Base-by-base conservation (phyloP, 2,888 invertebrate species). In the Cantharis nigra region DNA sequence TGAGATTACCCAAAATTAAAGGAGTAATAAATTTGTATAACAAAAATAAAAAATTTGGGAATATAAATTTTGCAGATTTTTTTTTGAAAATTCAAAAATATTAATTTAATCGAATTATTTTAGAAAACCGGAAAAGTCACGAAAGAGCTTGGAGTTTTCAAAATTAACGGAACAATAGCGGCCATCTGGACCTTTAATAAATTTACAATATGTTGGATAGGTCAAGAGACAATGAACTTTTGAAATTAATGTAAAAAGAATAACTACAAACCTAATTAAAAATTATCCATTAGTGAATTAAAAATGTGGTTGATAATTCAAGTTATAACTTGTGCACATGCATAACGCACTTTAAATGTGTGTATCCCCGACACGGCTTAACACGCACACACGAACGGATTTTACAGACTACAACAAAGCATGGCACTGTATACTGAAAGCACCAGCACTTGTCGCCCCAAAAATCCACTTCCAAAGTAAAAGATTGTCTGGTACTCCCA, bases 381-480 rank as follows among this genome's bases (percentile, higher is more conserved):
- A 62, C 75, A 70, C 72, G 64, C 70, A n/a, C 33, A 69, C 72
- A 72, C 72, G 65, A 64, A 13, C 71, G 62, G 20, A n/a, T 49
- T 33, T 72, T 63, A 78, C 75, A 63, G 63, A 74, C 72, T 72
- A 71, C 71, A 20, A 75, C 20, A 67, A 67, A 23, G 26, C 26
- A 67, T 20, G 20, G 26, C n/a, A 67, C 20, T 67, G 65, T n/a
- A 67, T 30, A 77, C 76, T 26, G 69, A 69, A 65, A 63, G 71
- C 63, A 67, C 20, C 69, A 74, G 77, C 79, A 81, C 81, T 80
- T 80, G 80, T 78, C 81, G 81, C 77, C 81, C 81, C 81, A 81
- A 81, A 81, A 81, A 81, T 81, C 81, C 81, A 81, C 81, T 81
- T 81, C 80, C 78, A 81, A 77, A 79, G 73, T 75, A 74, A 75